phyloP scores from a whole-genome alignment of 2,113 vertebrate genomes.

The Cyrtonyx montezumae region DNA sequence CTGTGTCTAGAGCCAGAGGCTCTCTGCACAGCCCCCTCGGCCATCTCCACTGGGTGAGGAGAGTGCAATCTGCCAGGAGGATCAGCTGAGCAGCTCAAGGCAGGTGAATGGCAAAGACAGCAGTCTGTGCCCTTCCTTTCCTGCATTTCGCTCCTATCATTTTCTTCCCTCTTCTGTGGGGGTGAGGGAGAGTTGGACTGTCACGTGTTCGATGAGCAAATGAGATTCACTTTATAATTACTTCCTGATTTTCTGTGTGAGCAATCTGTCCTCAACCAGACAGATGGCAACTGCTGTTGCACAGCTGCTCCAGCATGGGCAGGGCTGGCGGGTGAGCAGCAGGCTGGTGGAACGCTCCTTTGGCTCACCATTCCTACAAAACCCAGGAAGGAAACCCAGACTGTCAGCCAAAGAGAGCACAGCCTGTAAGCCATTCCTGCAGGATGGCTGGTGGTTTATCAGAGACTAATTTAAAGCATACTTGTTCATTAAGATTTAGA shows the following conservation, averaged over 20 bases:
- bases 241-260: background rate
- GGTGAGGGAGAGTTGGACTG: background rate
- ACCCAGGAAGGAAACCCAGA: background rate
- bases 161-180: background rate
- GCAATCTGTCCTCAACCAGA: background rate
- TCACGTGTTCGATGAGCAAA: background rate
- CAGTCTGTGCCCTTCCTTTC: background rate
- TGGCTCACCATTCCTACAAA: background rate
- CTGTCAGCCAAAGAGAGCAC: accelerated
- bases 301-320: slow-evolving; percentile 10
- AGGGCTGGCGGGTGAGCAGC: background rate
- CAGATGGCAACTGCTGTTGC: slow-evolving; percentile 16
- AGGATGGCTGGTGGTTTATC: background rate
- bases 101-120: background rate
- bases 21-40: background rate
- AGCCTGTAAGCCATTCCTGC: background rate
- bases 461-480: background rate
- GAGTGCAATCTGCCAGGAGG: background rate
- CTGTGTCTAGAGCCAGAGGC: background rate
- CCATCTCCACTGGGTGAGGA: background rate
- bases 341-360: background rate
- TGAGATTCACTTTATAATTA: background rate
- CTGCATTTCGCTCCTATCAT: background rate
- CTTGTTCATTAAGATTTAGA: background rate
- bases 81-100: background rate